These are phyloP conservation scores for Eristalinus aeneus DNA, from an alignment of 2,888 invertebrate genomes.

Conservation along the genomic window DNA sequence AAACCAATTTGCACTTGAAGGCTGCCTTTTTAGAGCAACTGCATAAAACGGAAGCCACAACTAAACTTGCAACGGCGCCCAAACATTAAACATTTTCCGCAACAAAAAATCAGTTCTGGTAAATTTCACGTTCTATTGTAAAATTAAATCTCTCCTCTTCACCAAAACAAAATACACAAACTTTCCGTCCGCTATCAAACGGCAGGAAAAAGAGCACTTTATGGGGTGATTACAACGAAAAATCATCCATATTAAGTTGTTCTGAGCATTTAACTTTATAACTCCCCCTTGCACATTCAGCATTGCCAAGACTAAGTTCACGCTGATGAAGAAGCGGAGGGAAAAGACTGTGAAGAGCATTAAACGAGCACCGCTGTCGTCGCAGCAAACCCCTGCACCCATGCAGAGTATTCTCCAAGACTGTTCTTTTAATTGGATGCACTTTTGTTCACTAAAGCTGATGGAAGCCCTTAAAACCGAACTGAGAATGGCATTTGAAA, in stretches of 20 bases:
- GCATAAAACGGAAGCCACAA: too few relatives aligned
- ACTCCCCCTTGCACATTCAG: neutral
- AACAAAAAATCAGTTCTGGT: too few relatives aligned
- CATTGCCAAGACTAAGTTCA: slow-evolving; percentile 1
- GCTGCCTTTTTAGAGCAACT: too few relatives aligned
- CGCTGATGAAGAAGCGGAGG: neutral
- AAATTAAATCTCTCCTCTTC: neutral
- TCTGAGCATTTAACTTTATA: slow-evolving; percentile 20
- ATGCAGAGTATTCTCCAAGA: slow-evolving; percentile 28
- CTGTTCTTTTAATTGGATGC: slow-evolving; percentile 22
- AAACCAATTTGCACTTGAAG: too few relatives aligned
- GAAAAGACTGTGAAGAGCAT: neutral
- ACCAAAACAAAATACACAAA: slow-evolving; percentile 13
- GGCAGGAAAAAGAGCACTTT: slow-evolving; percentile 22
- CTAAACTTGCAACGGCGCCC: too few relatives aligned
- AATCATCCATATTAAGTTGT: slow-evolving; percentile 37
- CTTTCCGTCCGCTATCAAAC: slow-evolving; percentile 5
- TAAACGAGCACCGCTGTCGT: neutral
- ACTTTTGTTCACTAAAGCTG: slow-evolving; percentile 30
- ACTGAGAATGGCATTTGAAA: slow-evolving; percentile 13
- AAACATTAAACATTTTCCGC: too few relatives aligned
- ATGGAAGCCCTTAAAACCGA: slow-evolving; percentile 15
- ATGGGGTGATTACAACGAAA: slow-evolving; percentile 36
- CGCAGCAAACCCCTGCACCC: neutral
- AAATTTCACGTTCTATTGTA: too few relatives aligned